Evolutionary conservation across 2,888 invertebrate species (phyloP), one percentile per base, ranked within the genome.

Genomic region (Podotricha telesiphe): DNA sequence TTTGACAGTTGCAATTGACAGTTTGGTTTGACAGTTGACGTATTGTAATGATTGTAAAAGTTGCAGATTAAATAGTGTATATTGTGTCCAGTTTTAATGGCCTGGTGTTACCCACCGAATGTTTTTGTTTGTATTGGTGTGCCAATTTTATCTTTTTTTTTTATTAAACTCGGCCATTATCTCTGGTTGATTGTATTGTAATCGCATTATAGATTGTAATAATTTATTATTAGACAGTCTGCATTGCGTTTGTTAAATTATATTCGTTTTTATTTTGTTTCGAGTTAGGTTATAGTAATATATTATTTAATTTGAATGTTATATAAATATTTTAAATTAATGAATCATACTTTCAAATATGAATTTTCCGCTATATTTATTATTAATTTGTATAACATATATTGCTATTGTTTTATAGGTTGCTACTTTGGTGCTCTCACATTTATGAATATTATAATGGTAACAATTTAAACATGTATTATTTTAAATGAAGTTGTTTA

Each of bases 131-230:
- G 67, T 65, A 74, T 70, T 77, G 77, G 79, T 80, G 84, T 84
- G 86, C 85, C 82, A 83, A 84, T 70, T 72, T 70, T 69, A 77
- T 59, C 68, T 55, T 50, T 34, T 40, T 47, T 22, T 62, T 59
- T 19, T 28, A 22, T 70, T 40, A 51, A 37, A 53, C 19, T 68
- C 68, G 74, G 71, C 73, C 71, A 58, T 68, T 66, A 53, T 71
- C 37, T 65, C 69, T 72, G 70, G 68, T 66, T 68, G 74, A 79
- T 83, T 88, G 84, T 85, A 86, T 85, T 86, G 85, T 89, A 89
- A 87, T 86, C 86, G 86, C 86, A 87, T 85, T 83, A 83, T 88
- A 89, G 85, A 80, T 80, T 86, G 83, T 88, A 88, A 88, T 86
- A 83, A 86, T 86, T 86, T 84, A 85, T 80, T 81, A 76, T 75